Evolutionary conservation across 1,140 invertebrate species (phyloP), one percentile per base, ranked within the genome.

Genomic region (Papilio dardanus): DNA sequence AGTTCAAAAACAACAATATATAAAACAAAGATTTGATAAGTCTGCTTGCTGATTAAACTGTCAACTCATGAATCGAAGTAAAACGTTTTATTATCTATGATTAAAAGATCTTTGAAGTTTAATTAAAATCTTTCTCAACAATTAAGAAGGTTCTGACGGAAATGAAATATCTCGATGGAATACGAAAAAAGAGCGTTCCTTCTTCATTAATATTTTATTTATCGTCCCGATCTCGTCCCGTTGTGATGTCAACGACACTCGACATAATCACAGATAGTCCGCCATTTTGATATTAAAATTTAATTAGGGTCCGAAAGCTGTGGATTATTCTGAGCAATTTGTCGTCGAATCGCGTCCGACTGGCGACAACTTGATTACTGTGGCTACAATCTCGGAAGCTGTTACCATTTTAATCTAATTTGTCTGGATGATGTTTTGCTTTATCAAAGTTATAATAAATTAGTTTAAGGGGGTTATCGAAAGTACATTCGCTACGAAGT

Each of bases 211-310:
- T 35, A 67, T 67, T 67, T n/a, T 67, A 37, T 40, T 69, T 50
- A 71, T 50, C 69, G 37, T 30, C 37, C 50, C 42, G 16, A 24
- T 30, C n/a, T 50, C 69, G 69, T 69, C 35, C 19, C 69, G 28
- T 71, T 21, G 12, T 19, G 28, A 46, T 71, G 69, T 71, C 40
- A 71, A 0, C 21, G 35, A n/a, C 67, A 69, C 19, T 69, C 33
- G 16, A 67, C 31, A 69, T 10, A 69, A 69, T 69, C 21, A 12
- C 35, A 40, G 35, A 69, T 69, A 37, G 67, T 71, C 24, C 12
- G 69, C 69, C 69, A 71, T 71, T 71, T 71, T 71, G 69, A 71
- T 30, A 40, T 71, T 71, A 46, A 71, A 71, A 71, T 71, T 71
- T 33, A 71, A 71, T 71, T 71, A 50, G 21, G 67, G 67, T 50